Evolutionary conservation across 1,140 invertebrate species (phyloP).

Genomic region (Brachystomella parvula): DNA sequence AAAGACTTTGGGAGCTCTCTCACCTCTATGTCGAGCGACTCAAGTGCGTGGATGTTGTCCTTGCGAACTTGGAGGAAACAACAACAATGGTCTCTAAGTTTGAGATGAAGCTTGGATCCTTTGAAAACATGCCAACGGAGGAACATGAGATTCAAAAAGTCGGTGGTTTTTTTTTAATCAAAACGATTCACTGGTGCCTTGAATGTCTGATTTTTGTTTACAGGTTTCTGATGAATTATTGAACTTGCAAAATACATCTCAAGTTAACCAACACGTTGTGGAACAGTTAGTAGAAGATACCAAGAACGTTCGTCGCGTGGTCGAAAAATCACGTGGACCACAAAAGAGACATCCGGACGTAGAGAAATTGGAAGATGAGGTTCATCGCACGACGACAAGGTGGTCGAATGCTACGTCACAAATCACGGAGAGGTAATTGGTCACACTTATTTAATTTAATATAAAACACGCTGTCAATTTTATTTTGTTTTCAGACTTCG

Average conservation of each 20-base stretch:
- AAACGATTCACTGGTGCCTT: constrained; percentile 7
- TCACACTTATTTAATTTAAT: constrained; percentile 17
- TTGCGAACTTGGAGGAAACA: constrained; percentile 82
- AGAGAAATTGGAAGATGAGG: constrained; percentile 86
- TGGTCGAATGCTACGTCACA: constrained; percentile 88
- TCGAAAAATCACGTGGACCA: constrained; percentile 69
- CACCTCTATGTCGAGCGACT: constrained; percentile 79
- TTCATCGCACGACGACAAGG: constrained; percentile 71
- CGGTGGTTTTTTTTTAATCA: constrained; percentile 32
- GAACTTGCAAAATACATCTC: constrained; percentile 67
- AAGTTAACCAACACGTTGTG: constrained; percentile 74
- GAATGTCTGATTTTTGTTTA: not conserved
- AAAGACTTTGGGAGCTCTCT: constrained; percentile 74
- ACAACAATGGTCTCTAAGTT: constrained; percentile 79
- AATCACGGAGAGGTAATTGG: constrained; percentile 68
- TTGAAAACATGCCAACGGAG: constrained; percentile 72
- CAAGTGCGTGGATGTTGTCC: constrained; percentile 81
- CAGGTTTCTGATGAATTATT: constrained; percentile 59
- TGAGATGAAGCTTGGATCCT: constrained; percentile 78
- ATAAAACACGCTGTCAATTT: not conserved
- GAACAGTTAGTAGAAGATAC: constrained; percentile 86
- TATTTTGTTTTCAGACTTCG: constrained; percentile 55
- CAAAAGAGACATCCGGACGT: constrained; percentile 68
- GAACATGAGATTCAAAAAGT: constrained; percentile 63
- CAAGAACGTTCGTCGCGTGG: constrained; percentile 71